Evolutionary conservation across 2,888 invertebrate species (phyloP).

Genomic region (Eupithecia centaureata): DNA sequence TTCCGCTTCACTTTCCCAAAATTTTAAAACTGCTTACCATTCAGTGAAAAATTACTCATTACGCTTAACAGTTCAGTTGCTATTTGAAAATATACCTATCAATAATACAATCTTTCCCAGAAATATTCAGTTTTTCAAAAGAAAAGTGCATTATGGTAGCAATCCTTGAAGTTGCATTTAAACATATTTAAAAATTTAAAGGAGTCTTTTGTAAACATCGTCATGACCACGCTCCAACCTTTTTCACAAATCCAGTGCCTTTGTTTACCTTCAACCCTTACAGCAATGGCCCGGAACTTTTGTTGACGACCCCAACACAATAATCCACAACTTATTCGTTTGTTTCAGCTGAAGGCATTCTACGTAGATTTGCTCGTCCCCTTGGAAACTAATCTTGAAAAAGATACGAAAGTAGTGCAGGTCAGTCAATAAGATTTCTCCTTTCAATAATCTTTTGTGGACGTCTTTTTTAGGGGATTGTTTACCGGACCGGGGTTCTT

Average conservation of each 20-base stretch:
- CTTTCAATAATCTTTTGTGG: constrained; percentile 65
- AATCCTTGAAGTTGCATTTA: neutral
- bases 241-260: constrained; percentile 37
- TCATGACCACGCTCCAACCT: constrained; percentile 20
- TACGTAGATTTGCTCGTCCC: constrained; percentile 97
- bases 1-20: constrained; percentile 4
- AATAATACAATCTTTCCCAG: neutral
- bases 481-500: constrained; percentile 58
- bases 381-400: constrained; percentile 96
- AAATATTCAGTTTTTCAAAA: neutral
- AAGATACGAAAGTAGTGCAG: constrained; percentile 96
- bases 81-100: neutral
- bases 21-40: neutral
- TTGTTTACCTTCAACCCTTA: constrained; percentile 42
- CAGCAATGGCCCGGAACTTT: constrained; percentile 38
- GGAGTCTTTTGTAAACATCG: constrained; percentile 13
- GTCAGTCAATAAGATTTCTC: constrained; percentile 81
- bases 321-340: constrained; percentile 58
- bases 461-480: constrained; percentile 59
- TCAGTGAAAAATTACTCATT: neutral
- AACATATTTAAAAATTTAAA: neutral
- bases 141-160: neutral
- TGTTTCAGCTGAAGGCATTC: constrained; percentile 93
- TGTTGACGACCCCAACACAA: constrained; percentile 45
- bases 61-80: neutral